Conservation (phyloP, 2,797 vertebrate genomes). For the Siniperca obscura region DNA sequence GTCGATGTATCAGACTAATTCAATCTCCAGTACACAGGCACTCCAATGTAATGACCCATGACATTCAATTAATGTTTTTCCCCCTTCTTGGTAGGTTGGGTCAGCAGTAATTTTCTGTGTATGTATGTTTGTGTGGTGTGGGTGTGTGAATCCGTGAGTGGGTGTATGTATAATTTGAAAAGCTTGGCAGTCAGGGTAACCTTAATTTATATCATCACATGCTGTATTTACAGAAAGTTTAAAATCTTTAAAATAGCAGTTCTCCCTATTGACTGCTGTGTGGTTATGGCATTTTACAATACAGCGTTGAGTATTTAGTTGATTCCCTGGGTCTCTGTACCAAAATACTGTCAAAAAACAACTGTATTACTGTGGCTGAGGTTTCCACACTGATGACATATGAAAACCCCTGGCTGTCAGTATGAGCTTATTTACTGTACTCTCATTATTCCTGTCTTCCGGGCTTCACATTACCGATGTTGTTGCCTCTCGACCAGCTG, state of each 20-base stretch:
- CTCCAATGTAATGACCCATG: conserved; percentile 79
- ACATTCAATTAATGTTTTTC: conserved; percentile 78
- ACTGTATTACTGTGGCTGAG: not conserved
- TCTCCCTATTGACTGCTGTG: not conserved
- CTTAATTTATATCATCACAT: conserved; percentile 10
- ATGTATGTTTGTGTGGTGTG: conserved; percentile 45
- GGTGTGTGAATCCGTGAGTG: conserved; percentile 32
- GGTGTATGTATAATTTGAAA: conserved; percentile 19
- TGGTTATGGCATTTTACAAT: conserved; percentile 11
- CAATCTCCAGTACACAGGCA: conserved; percentile 76
- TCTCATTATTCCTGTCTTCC: conserved; percentile 59
- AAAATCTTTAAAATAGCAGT: not conserved
- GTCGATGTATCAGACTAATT: conserved; percentile 82
- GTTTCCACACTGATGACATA: conserved; percentile 46
- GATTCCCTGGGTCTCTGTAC: not conserved
- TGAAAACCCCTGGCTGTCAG: conserved; percentile 67
- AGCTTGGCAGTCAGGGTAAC: conserved; percentile 18
- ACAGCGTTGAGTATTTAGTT: not conserved
- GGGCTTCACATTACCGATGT: conserved; percentile 48
- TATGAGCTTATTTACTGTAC: conserved; percentile 65
- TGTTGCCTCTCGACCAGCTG: conserved; percentile 64
- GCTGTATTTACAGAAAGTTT: not conserved
- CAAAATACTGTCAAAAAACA: not conserved
- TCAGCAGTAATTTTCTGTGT: conserved; percentile 59
- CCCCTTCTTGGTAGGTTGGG: conserved; percentile 53